phyloP scores from a whole-genome alignment of 2,888 invertebrate species.

The Gnatocerus cornutus region DNA sequence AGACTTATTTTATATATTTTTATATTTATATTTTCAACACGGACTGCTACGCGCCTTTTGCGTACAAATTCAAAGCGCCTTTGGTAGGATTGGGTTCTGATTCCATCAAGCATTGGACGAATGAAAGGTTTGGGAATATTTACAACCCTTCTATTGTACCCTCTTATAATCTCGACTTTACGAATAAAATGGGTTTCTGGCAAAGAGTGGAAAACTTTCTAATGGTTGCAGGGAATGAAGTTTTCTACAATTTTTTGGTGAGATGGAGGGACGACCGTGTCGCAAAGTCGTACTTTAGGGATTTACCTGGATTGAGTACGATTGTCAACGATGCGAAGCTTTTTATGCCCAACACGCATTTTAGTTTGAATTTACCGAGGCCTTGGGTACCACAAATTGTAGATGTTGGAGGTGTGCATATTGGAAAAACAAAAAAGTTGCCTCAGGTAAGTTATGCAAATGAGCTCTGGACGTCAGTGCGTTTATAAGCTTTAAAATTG shows the following conservation, averaged over 20 bases:
- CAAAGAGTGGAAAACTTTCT: background rate
- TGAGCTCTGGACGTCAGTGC: too few relatives aligned
- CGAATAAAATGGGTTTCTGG: background rate
- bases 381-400: constrained; percentile 71
- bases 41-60: constrained; percentile 81
- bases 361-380: constrained; percentile 69
- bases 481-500: too few relatives aligned
- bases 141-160: background rate
- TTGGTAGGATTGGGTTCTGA: constrained; percentile 74
- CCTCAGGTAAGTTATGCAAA: too few relatives aligned
- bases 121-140: constrained; percentile 69
- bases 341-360: constrained; percentile 71
- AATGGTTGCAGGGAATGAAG: background rate
- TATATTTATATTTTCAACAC: too few relatives aligned
- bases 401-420: constrained; percentile 74
- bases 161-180: background rate
- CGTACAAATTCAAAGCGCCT: constrained; percentile 74
- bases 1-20: too few relatives aligned
- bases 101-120: constrained; percentile 72
- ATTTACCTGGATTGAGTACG: background rate
- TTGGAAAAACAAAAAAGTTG: constrained; percentile 60
- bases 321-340: constrained; percentile 63
- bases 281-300: background rate
- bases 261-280: background rate
- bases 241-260: background rate